phyloP scores from a whole-genome alignment of 2,797 vertebrate species.

The Tragelaphus eurycerus region DNA sequence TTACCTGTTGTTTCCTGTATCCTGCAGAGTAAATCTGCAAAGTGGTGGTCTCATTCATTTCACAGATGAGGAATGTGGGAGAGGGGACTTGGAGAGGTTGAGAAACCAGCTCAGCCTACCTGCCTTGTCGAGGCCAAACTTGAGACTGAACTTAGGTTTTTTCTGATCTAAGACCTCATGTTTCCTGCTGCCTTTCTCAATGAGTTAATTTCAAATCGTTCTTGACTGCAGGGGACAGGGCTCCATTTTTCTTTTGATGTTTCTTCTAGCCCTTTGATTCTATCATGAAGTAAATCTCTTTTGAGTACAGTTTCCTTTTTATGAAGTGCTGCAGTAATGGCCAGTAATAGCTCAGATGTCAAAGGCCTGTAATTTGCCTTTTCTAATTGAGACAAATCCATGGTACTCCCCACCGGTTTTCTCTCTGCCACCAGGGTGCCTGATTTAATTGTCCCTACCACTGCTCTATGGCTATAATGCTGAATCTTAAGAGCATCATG shows the following conservation, averaged over 20 bases:
- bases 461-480: not conserved
- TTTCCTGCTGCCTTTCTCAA: not conserved
- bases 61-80: not conserved
- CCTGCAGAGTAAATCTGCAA: not conserved
- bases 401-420: not conserved
- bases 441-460: not conserved
- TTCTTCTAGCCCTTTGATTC: constrained; percentile 23
- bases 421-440: not conserved
- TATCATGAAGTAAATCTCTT: constrained; percentile 23
- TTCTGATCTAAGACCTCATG: not conserved
- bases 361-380: not conserved
- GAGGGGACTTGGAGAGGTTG: accelerated
- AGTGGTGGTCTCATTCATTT: not conserved
- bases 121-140: not conserved
- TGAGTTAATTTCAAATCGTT: not conserved
- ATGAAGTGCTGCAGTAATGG: constrained; percentile 14
- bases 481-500: not conserved
- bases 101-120: not conserved
- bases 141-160: not conserved
- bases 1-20: not conserved
- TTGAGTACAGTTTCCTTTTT: constrained; percentile 5
- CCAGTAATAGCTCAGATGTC: constrained; percentile 26
- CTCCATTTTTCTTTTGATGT: not conserved
- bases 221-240: not conserved
- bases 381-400: constrained; percentile 34